Evolutionary conservation across 2,888 invertebrate species (phyloP), one percentile per base, ranked within the genome.

Genomic region (Trichogramma dendrolimi): DNA sequence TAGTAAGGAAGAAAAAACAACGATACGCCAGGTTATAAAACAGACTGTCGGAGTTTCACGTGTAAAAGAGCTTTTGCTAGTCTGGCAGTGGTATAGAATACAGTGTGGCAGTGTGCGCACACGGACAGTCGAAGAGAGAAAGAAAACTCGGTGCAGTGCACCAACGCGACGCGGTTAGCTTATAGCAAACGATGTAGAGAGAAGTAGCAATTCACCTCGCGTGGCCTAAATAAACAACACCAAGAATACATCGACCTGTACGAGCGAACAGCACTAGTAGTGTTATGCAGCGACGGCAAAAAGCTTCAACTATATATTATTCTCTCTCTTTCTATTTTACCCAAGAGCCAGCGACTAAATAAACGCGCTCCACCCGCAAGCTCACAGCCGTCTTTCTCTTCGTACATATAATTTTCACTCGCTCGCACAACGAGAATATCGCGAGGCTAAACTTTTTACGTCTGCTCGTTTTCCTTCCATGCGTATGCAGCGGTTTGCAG

Each of bases 221-320:
- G 70, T 78, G 78, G 75, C 79, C 79, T 78, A 78, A 78, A 79
- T 79, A 79, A 79, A 79, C 78, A 79, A 78, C 27, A 27, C 77
- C 77, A 75, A 78, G 79, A 79, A 79, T 79, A 79, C 78, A 79
- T 75, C 75, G 78, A 77, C 77, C 76, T 71, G 70, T 68, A 69
- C 71, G 72, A 46, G 39, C 14, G 11, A 46, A n/a, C 46, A 48
- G 27, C 53, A 27, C 27, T 27, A 27, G 27, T 27, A 27, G 27
- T 27, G 27, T 27, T 27, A 27, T 27, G 27, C 27, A 27, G 27
- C 27, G 27, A 3, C 27, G 27, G 27, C 27, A 27, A 27, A 27
- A 27, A 27, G 27, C 27, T 27, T 27, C 27, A 27, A 27, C 27
- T 27, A 27, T 27, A 27, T 27, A 27, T 27, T 27, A 2, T 3